These are phyloP conservation scores for Mantis religiosa DNA, from an alignment of 2,888 invertebrate genomes.

Conservation along the genomic window DNA sequence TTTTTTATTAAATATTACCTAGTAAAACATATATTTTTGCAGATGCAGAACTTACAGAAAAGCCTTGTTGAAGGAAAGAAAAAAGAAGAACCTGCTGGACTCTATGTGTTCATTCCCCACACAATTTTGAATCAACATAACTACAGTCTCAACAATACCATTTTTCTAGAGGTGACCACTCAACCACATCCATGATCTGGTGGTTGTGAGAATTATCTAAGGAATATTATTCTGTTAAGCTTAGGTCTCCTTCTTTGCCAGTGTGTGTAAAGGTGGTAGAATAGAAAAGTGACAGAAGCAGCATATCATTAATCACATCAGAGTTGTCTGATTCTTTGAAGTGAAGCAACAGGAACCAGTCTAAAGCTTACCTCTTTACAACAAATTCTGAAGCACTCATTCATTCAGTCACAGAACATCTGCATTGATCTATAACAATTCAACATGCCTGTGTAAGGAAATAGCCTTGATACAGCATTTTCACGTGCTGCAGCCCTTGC, in stretches of 20 bases:
- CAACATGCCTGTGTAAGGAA: background rate
- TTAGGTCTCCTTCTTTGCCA: conserved; percentile 78
- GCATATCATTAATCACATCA: background rate
- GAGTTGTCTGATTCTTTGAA: background rate
- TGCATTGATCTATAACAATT: background rate
- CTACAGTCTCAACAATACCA: conserved; percentile 56
- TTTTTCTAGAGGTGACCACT: conserved; percentile 51
- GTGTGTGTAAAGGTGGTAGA: conserved; percentile 83
- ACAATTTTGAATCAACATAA: conserved; percentile 56
- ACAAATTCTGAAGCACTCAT: background rate
- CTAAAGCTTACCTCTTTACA: background rate
- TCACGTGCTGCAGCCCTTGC: background rate
- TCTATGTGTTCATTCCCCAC: conserved; percentile 65
- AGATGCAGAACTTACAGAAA: conserved; percentile 41
- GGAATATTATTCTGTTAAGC: background rate
- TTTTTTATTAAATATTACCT: no score
- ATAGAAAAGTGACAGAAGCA: background rate
- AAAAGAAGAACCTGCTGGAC: conserved; percentile 45
- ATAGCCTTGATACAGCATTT: background rate
- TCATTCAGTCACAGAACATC: no score
- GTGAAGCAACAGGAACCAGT: background rate
- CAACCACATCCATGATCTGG: background rate
- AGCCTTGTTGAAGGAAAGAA: conserved; percentile 31
- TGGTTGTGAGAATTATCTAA: conserved; percentile 1
- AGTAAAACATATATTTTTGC: background rate